These are phyloP conservation scores for Platichthys flesus DNA, from an alignment of 2,113 vertebrate genomes.

Conservation along the genomic window DNA sequence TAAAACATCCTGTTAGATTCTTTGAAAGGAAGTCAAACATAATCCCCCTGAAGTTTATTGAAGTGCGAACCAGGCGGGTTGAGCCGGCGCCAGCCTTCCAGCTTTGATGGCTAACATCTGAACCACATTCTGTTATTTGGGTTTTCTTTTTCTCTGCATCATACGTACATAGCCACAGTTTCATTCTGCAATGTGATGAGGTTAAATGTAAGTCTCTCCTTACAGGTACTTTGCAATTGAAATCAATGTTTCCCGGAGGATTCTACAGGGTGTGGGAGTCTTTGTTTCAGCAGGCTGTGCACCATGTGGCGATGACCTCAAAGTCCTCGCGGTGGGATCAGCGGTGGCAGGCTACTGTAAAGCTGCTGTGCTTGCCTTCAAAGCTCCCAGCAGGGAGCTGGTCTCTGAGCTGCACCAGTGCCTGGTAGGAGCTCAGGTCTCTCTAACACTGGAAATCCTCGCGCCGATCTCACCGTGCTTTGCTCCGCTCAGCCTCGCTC, in stretches of 20 bases:
- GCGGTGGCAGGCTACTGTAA: conserved; percentile 15
- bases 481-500: background rate
- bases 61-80: background rate
- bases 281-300: background rate
- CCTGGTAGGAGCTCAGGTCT: conserved; percentile 27
- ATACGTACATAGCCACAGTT: no score
- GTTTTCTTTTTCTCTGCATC: no score
- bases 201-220: background rate
- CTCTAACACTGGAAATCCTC: conserved; percentile 14
- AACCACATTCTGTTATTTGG: background rate
- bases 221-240: background rate
- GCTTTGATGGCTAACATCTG: background rate
- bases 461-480: background rate
- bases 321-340: conserved; percentile 15
- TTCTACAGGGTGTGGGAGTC: background rate
- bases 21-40: background rate
- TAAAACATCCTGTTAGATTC: background rate
- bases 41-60: background rate
- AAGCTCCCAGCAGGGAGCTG: conserved; percentile 24
- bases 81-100: background rate
- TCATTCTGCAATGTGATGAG: background rate
- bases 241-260: conserved; percentile 3
- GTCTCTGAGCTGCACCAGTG: conserved; percentile 19
- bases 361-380: conserved; percentile 10
- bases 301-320: background rate